phyloP scores from a whole-genome alignment of 1,140 invertebrate genomes.

The Zophobas morio region DNA sequence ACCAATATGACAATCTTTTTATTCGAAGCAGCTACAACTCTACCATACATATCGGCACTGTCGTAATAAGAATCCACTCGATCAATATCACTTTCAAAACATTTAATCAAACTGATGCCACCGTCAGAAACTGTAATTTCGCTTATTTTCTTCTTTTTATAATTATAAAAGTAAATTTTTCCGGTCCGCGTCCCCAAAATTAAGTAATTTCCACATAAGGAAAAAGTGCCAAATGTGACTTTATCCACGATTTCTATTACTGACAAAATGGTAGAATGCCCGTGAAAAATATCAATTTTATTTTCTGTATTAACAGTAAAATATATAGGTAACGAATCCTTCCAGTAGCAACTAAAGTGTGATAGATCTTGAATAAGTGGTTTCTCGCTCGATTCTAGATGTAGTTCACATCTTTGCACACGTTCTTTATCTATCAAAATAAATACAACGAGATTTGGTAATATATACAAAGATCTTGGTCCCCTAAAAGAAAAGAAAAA shows the following conservation, averaged over 20 bases:
- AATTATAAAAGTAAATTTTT: constrained; percentile 48
- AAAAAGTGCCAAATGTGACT: constrained; percentile 45
- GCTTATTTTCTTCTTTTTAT: constrained; percentile 37
- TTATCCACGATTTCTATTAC: constrained; percentile 47
- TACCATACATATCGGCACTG: constrained; percentile 1
- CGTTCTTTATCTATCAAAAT: constrained; percentile 53
- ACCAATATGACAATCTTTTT: constrained; percentile 7
- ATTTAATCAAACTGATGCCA: constrained; percentile 26
- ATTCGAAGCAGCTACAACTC: constrained; percentile 12
- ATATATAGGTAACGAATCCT: constrained; percentile 45
- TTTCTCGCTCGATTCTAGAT: constrained; percentile 1
- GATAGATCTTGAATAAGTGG: constrained; percentile 30
- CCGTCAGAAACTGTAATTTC: constrained; percentile 10
- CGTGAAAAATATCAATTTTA: constrained; percentile 50
- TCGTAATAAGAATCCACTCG: background rate
- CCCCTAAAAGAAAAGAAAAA: constrained; percentile 38
- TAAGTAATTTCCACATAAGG: constrained; percentile 50
- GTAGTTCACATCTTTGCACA: constrained; percentile 52
- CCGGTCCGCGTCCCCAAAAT: constrained; percentile 51
- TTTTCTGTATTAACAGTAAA: constrained; percentile 45
- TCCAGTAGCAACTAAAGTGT: constrained; percentile 51
- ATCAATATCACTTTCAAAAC: constrained; percentile 22
- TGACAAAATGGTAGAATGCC: constrained; percentile 45
- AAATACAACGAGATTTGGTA: constrained; percentile 49
- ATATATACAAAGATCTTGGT: constrained; percentile 47